Percentiles rank a stretch among this genome's conserved stretches.
Evolutionary conservation across 1,140 invertebrate genomes (phyloP).

Genomic region (Chrysomallon squamiferum): DNA sequence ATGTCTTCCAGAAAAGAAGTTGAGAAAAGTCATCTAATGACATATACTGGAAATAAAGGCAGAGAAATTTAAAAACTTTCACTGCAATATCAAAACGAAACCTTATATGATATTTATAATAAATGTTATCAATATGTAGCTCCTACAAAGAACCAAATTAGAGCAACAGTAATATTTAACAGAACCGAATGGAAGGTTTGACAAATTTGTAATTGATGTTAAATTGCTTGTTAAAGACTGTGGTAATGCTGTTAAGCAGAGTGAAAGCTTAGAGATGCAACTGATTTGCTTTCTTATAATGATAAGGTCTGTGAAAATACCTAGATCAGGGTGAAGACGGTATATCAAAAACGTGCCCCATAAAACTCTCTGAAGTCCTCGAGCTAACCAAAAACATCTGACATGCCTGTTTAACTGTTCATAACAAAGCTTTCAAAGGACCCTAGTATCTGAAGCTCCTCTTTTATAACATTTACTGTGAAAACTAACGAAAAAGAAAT

Average conservation of each 20-base stretch:
- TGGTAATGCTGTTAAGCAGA: not conserved
- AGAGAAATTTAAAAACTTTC: slow-evolving; percentile 1
- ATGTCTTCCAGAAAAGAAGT: not conserved
- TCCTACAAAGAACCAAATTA: not conserved
- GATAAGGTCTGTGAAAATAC: not conserved
- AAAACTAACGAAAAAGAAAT: too few species aligned
- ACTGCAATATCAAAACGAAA: not conserved
- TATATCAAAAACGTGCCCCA: not conserved
- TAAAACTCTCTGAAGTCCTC: too few species aligned
- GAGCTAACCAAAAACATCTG: too few species aligned
- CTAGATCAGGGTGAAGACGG: not conserved
- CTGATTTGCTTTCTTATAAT: not conserved
- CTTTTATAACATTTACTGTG: too few species aligned
- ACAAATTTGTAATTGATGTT: not conserved
- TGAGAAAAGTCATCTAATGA: not conserved
- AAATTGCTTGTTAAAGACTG: not conserved
- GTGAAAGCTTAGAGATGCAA: slow-evolving; percentile 2
- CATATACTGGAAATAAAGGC: not conserved
- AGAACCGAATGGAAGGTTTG: not conserved
- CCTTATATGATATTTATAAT: not conserved
- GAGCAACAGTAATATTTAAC: not conserved
- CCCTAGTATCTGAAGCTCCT: too few species aligned
- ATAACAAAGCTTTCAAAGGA: too few species aligned
- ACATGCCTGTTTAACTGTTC: too few species aligned
- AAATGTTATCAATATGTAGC: not conserved